phyloP scores from a whole-genome alignment of 2,113 vertebrate genomes.

The Tympanuchus pallidicinctus region DNA sequence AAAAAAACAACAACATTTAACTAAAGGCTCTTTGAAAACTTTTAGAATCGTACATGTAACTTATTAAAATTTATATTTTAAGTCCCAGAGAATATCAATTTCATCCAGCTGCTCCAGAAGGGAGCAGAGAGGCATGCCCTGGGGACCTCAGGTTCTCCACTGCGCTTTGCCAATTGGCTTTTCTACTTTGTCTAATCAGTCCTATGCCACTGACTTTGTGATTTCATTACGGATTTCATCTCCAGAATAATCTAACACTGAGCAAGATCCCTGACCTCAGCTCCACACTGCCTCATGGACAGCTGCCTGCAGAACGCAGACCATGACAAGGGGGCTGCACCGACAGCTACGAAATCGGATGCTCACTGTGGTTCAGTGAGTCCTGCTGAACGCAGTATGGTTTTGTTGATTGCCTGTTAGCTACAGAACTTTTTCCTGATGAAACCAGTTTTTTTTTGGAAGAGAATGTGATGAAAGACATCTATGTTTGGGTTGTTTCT shows the following conservation, averaged over 20 bases:
- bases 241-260: neutral
- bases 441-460: neutral
- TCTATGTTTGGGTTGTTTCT: neutral
- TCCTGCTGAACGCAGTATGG: accelerated
- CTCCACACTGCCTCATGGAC: neutral
- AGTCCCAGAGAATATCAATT: neutral
- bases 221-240: neutral
- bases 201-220: neutral
- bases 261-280: neutral
- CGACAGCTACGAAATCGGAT: accelerated
- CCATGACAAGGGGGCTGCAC: neutral
- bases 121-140: neutral
- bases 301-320: neutral
- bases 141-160: neutral
- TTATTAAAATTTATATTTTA: neutral
- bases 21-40: neutral
- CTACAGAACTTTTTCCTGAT: neutral
- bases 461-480: neutral
- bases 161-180: neutral
- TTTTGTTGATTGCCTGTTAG: neutral
- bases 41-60: neutral
- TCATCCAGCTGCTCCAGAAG: neutral
- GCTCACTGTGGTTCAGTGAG: neutral
- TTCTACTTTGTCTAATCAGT: neutral
- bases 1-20: neutral